These are phyloP conservation scores for Bos indicus DNA, from an alignment of 2,113 vertebrate species.

Conservation along the genomic window DNA sequence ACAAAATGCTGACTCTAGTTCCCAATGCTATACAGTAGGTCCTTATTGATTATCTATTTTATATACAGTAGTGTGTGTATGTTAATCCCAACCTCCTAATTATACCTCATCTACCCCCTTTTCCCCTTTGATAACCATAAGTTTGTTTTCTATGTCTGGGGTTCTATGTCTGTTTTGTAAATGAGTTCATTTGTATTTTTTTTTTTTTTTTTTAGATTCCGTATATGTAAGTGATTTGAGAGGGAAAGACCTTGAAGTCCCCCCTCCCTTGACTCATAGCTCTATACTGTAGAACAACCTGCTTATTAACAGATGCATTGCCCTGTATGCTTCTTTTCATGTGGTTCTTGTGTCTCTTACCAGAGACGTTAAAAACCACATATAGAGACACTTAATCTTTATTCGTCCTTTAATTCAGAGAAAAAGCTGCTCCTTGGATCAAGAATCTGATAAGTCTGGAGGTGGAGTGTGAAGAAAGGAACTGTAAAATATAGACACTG, in stretches of 20 bases:
- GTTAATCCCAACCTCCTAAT: not conserved
- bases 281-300: not conserved
- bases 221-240: not conserved
- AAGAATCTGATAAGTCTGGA: not conserved
- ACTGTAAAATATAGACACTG: not conserved
- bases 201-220: not conserved
- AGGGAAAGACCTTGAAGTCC: not conserved
- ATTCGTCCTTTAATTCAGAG: not conserved
- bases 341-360: not conserved
- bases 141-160: not conserved
- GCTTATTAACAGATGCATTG: not conserved
- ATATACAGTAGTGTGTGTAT: not conserved
- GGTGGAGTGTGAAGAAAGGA: too few relatives aligned
- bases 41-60: not conserved
- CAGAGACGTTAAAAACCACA: not conserved
- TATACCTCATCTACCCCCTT: not conserved
- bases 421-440: not conserved
- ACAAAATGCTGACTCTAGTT: not conserved
- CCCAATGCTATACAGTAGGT: not conserved
- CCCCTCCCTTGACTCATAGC: not conserved
- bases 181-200: not conserved
- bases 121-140: not conserved
- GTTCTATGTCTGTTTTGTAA: not conserved
- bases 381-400: not conserved
- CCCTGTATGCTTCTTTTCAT: not conserved